Conservation (phyloP, 2,113 vertebrate genomes). For the Triplophysa rosa region DNA sequence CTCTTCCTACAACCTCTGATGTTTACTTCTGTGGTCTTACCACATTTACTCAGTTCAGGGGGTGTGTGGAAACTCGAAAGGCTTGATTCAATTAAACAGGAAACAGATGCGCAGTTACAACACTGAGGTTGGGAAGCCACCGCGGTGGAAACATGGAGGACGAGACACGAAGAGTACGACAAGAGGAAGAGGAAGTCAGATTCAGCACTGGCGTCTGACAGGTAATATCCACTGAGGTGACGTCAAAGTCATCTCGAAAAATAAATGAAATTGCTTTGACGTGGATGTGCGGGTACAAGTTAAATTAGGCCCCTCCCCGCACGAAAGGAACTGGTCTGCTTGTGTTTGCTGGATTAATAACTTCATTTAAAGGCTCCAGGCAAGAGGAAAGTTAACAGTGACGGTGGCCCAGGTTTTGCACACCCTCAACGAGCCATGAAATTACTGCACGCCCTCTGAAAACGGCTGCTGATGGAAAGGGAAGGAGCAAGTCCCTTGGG, state of each 20-base stretch:
- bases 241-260: conserved; percentile 15
- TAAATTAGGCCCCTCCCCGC: conserved; percentile 12
- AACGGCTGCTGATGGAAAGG: conserved; percentile 50
- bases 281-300: not conserved
- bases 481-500: conserved; percentile 49
- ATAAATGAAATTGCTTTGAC: conserved; percentile 37
- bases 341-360: conserved; percentile 57
- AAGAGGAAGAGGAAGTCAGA: conserved; percentile 1
- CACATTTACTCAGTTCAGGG: conserved; percentile 25
- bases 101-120: conserved; percentile 40
- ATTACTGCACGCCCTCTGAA: conserved; percentile 53
- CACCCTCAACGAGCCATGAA: conserved; percentile 58
- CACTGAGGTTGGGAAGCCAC: conserved; percentile 23
- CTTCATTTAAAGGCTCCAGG: conserved; percentile 56
- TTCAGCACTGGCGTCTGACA: not conserved
- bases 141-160: not conserved
- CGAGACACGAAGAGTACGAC: not conserved
- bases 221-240: conserved; percentile 13
- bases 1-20: conserved; percentile 46
- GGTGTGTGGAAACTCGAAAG: conserved; percentile 28
- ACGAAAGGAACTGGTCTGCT: conserved; percentile 16
- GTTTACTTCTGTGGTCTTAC: conserved; percentile 46
- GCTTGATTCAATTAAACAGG: conserved; percentile 51
- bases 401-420: conserved; percentile 37
- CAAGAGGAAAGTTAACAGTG: conserved; percentile 45